Conservation (phyloP, 1,140 invertebrate species). For the Formica selysi region DNA sequence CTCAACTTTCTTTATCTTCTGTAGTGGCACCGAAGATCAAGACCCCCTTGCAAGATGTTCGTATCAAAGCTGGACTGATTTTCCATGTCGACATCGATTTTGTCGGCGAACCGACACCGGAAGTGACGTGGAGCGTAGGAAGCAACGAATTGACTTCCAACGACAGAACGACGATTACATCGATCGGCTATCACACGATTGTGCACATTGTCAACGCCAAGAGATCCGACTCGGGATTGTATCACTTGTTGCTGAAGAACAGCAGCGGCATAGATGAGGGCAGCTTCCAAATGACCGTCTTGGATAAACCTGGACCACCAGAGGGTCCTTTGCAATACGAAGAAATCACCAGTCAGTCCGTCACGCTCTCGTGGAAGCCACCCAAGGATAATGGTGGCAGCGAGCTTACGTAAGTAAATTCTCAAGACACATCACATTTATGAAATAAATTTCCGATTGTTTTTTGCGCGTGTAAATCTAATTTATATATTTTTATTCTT, state of each 20-base stretch:
- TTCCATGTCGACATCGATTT: constrained; percentile 97
- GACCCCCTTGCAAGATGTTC: constrained; percentile 94
- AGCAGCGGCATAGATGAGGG: constrained; percentile 96
- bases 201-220: constrained; percentile 96
- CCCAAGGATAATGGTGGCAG: constrained; percentile 98
- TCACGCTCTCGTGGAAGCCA: constrained; percentile 98
- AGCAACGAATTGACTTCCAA: constrained; percentile 91
- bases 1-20: neutral
- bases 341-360: constrained; percentile 96
- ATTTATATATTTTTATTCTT: neutral
- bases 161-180: constrained; percentile 94
- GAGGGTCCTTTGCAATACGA: constrained; percentile 96
- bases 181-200: constrained; percentile 96
- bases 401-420: constrained; percentile 92
- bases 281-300: constrained; percentile 95
- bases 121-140: constrained; percentile 94
- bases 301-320: constrained; percentile 95
- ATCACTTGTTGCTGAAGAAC: constrained; percentile 94
- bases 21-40: constrained; percentile 96
- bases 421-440: neutral
- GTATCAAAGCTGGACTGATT: constrained; percentile 96
- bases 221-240: constrained; percentile 93
- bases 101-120: constrained; percentile 95
- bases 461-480: neutral
- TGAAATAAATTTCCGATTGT: neutral